These are phyloP conservation scores for Pampusana beccarii DNA, from an alignment of 2,113 vertebrate species.

Conservation along the genomic window DNA sequence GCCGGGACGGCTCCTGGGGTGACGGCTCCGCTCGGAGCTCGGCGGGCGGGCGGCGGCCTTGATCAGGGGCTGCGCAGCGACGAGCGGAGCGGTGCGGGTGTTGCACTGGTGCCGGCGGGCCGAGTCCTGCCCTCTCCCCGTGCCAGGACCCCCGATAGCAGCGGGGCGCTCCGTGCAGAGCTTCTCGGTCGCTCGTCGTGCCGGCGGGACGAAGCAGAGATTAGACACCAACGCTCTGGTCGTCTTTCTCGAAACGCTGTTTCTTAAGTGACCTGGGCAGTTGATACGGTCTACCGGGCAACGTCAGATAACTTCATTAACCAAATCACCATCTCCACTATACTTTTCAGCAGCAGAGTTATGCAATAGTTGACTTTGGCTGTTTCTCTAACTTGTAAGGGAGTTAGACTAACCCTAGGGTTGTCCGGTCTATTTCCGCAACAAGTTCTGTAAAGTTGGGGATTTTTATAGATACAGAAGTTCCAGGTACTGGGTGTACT, in stretches of 20 bases:
- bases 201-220: background rate
- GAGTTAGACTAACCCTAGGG: background rate
- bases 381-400: background rate
- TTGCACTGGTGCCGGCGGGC: no score
- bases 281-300: background rate
- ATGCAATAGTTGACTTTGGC: background rate
- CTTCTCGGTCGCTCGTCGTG: background rate
- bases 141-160: background rate
- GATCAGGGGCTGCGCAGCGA: background rate
- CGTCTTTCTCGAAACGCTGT: background rate
- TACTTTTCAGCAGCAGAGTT: background rate
- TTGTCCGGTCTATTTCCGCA: background rate
- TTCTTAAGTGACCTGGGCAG: background rate
- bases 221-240: accelerated
- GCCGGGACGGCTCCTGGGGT: no score
- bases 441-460: background rate
- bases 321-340: background rate
- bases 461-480: background rate
- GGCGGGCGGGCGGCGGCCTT: background rate
- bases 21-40: background rate
- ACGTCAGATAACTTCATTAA: background rate
- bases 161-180: background rate
- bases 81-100: background rate
- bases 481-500: background rate
- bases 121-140: no score